Evolutionary conservation across 2,797 vertebrate genomes (phyloP), one percentile per base, ranked within the genome.

Genomic region (Pangasius krempfi): DNA sequence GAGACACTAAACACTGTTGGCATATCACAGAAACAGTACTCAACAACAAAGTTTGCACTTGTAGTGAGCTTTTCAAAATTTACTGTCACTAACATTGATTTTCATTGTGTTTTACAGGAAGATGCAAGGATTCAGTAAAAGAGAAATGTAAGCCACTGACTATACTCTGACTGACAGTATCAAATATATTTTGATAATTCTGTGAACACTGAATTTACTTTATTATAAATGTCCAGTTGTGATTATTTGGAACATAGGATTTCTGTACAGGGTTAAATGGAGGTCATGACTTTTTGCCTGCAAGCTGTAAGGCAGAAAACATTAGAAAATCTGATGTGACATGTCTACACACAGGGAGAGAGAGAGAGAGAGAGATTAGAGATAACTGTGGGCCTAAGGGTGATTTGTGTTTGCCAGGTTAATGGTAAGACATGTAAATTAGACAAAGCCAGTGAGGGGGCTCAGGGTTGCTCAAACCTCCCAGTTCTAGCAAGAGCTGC

Each of bases 101-200:
- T 88, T 86, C 84, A 92, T 87, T 91, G 5, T 92, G 76, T 94
- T 92, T 95, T 91, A 79, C 94, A 98, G 97, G 96, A 92, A 95
- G 93, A 93, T 98, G 97, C 94, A 95, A 92, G 89, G 93, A 22
- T 54, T 81, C 84, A 3, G 27, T 87, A 18, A 93, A 92, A 75
- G 96, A 96, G 87, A 96, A 94, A 96, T 93, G 97, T 98, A 94
- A 52, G 94, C 88, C 88, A 10, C 40, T 0, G 40, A 40, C 40
- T 44, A 10, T 6, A 78, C 10, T 56, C 75, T 58, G n/a, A 27
- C 62, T 62, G 2, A 47, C 60, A 83, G 47, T 47, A 18, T 47
- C 7, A 47, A 47, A 47, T 47, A 47, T 9, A 47, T 47, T 54
- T n/a, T 25, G 64, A 47, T 8, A 25, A 22, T 62, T 54, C 64